Percentiles rank a stretch among this genome's conserved stretches.
Evolutionary conservation across 2,888 invertebrate genomes (phyloP).

Genomic region (Chalcosyrphus nemorum): DNA sequence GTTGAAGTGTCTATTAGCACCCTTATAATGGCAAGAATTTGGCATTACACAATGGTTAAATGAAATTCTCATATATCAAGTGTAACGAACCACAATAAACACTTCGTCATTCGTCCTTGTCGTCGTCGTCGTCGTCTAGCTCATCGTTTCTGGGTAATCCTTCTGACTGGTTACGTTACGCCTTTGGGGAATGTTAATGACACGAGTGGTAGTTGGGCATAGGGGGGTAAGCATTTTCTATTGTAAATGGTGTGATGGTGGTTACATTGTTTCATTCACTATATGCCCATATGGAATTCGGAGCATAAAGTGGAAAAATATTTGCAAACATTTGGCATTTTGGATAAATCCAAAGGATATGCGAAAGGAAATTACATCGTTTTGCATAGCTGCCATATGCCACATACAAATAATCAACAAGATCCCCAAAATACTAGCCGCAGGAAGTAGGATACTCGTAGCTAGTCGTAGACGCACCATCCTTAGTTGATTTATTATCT

Average conservation of each 20-base stretch:
- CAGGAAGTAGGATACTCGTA: no score
- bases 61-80: conserved; percentile 75
- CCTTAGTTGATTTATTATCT: conserved; percentile 56
- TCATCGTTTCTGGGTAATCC: conserved; percentile 54
- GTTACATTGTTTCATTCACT: conserved; percentile 64
- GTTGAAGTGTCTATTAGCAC: conserved; percentile 80
- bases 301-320: conserved; percentile 44
- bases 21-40: conserved; percentile 78
- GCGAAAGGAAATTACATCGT: conserved; percentile 66
- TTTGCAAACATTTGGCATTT: conserved; percentile 61
- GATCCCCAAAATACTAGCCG: conserved; percentile 56
- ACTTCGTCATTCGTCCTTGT: conserved; percentile 73
- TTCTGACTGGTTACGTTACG: conserved; percentile 48
- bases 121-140: not conserved
- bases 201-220: conserved; percentile 49
- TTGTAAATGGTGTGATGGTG: conserved; percentile 44
- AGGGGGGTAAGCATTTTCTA: no score
- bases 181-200: conserved; percentile 70
- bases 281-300: conserved; percentile 18
- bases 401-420: conserved; percentile 65
- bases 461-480: not conserved
- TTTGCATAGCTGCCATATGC: conserved; percentile 41
- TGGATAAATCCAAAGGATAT: conserved; percentile 52
- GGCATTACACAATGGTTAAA: conserved; percentile 75
- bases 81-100: conserved; percentile 75